A percentile compares a stretch with the other conserved stretches of the same genome.
Evolutionary conservation across 2,113 vertebrate species (phyloP).

Genomic region (Salvelinus alpinus): DNA sequence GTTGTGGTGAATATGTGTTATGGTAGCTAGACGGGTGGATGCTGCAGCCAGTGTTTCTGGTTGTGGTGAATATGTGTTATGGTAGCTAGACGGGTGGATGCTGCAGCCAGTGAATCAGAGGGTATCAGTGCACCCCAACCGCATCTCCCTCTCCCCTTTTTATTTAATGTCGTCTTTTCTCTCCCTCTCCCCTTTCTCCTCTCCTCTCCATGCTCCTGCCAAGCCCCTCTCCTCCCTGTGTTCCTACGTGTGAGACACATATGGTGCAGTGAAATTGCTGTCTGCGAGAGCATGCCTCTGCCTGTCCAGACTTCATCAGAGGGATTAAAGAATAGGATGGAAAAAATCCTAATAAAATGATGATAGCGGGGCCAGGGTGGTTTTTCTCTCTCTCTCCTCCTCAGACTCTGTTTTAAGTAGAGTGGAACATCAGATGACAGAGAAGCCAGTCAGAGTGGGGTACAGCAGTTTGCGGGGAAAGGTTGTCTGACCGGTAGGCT

Average conservation of each 20-base stretch:
- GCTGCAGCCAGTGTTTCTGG: background rate
- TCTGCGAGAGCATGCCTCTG: slow-evolving; percentile 96
- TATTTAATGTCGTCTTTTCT: slow-evolving; percentile 65
- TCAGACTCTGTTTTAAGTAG: slow-evolving; percentile 72
- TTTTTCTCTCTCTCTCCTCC: slow-evolving; percentile 57
- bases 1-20: background rate
- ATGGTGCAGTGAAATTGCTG: slow-evolving; percentile 98
- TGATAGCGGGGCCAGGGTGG: slow-evolving; percentile 61
- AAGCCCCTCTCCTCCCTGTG: slow-evolving; percentile 91
- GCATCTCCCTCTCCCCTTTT: slow-evolving; percentile 40
- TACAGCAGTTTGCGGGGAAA: slow-evolving; percentile 55
- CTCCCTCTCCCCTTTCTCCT: slow-evolving; percentile 58
- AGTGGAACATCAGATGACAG: slow-evolving; percentile 90
- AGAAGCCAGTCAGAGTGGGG: slow-evolving; percentile 59
- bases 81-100: slow-evolving; percentile 13
- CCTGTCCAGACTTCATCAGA: slow-evolving; percentile 99
- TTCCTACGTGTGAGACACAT: slow-evolving; percentile 94
- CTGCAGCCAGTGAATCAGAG: slow-evolving; percentile 21
- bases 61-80: background rate
- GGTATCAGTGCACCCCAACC: slow-evolving; percentile 42
- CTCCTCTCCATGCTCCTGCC: slow-evolving; percentile 89
- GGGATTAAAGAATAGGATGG: slow-evolving; percentile 97
- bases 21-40: slow-evolving; percentile 13
- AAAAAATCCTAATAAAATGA: slow-evolving; percentile 92
- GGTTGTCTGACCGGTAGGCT: slow-evolving; percentile 46